Evolutionary conservation across 2,113 vertebrate species (phyloP), one percentile per base, ranked within the genome.

Genomic region (Clarias macrocephalus): DNA sequence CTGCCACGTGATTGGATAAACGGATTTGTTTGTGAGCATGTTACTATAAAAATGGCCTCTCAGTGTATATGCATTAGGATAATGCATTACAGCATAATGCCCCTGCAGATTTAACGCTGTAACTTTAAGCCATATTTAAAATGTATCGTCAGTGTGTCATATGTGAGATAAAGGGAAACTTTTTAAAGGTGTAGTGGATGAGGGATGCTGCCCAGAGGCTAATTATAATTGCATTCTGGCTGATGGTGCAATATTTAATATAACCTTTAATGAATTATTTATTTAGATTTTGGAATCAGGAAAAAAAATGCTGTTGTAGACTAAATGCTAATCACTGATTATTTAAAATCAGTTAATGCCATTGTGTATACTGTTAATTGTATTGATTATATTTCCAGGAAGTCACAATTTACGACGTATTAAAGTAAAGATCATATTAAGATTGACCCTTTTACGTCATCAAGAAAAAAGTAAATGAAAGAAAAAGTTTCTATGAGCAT

Each of bases 101-200:
- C 66, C 28, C 66, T 72, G n/a, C 6, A 33, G 52, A 84, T 56
- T 68, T 10, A 72, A 72, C 65, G 28, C 28, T 11, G 1, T 33
- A 48, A 33, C 65, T 30, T 83, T 84, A 59, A 56, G 28, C n/a
- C 28, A 65, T 68, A 52, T 83, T 68, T 25, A 68, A 83, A 68
- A 83, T 66, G 62, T 13, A 83, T 68, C 54, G 33, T 37, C 33
- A 37, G 0, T 37, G 37, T 16, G 52, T 70, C 37, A 79, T 18
- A n/a, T 57, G 52, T 79, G 25, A 56, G 76, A 79, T 28, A 79
- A 79, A 18, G 7, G 76, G 54, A 12, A 79, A 79, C 33, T 60
- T 37, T 21, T 56, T 16, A 48, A 75, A 72, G 11, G 72, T 52
- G 11, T 75, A 52, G 8, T 73, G 28, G 19, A 75, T 75, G 57